phyloP scores from a whole-genome alignment of 2,888 invertebrate genomes.

The Poecilobothrus nobilitatus region DNA sequence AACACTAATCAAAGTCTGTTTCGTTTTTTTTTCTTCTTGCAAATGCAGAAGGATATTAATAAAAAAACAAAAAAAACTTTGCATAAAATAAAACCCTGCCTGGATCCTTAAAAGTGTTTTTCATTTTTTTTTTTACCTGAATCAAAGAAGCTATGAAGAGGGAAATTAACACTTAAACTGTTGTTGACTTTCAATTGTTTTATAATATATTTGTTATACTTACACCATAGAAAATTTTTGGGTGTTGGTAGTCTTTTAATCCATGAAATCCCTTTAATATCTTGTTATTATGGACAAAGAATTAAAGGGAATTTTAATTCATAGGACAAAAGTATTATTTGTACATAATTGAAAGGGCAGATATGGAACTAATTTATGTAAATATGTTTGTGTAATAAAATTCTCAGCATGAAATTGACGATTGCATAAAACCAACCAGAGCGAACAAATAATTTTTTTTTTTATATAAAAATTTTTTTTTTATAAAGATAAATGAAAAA shows the following conservation, averaged over 20 bases:
- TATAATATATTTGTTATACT: not conserved
- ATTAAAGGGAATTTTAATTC: no score
- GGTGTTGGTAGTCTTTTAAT: not conserved
- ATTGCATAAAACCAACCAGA: not conserved
- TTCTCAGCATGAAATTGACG: conserved; percentile 17
- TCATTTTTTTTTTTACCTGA: not conserved
- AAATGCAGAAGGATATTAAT: no score
- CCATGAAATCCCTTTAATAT: not conserved
- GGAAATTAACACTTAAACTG: not conserved
- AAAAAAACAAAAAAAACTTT: no score
- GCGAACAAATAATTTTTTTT: not conserved
- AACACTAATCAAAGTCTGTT: not conserved
- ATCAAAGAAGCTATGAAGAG: not conserved
- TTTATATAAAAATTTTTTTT: no score
- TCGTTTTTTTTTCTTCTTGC: not conserved
- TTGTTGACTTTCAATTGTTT: not conserved
- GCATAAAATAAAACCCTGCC: no score
- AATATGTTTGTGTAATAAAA: conserved; percentile 19
- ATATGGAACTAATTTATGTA: conserved; percentile 17
- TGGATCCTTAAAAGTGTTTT: no score
- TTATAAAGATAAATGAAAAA: no score
- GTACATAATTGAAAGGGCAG: conserved; percentile 4
- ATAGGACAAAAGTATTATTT: not conserved
- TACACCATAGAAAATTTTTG: not conserved
- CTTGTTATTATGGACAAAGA: no score